Evolutionary conservation across 2,888 invertebrate genomes (phyloP), one percentile per base, ranked within the genome.

Genomic region (Tachina lurida): DNA sequence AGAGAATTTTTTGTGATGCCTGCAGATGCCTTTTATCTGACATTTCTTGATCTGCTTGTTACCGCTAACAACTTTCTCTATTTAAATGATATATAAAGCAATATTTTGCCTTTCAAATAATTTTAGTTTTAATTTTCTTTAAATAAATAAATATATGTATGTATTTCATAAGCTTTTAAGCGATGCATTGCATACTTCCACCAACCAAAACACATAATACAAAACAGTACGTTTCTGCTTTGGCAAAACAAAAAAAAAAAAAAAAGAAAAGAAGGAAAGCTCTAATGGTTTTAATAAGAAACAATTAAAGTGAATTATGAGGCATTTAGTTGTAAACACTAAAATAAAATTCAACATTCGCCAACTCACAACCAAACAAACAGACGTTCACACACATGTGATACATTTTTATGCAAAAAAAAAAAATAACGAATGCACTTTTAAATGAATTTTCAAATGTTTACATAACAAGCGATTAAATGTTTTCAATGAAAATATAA

Each of bases 401-500:
- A 68, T 77, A 68, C 49, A 49, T 49, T 52, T 77, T 68, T 63
- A 39, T n/a, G 13, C 10, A 22, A 45, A 63, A 10, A 62, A 31
- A 70, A 39, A 60, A 60, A 13, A 41, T 31, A 3, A 31, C 17
- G 47, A 58, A 78, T 15, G 65, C 54, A 65, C 62, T 68, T 65
- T 81, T 68, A 52, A 81, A 81, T 81, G 62, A 22, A 52, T 76
- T 82, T 83, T 83, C 67, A 56, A 78, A 74, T 84, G 84, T 78
- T 84, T 84, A 84, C 74, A 74, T 54, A 84, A 78, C 84, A 78
- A 78, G 78, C 84, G 74, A 78, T 62, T 60, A 58, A 84, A 78
- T 78, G 84, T 78, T 84, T 84, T 78, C 68, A 84, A 68, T 83
- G 78, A 78, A 84, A 84, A 84, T 78, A 74, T 52, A 68, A 68